Evolutionary conservation across 2,113 vertebrate genomes (phyloP).

Genomic region (Engraulis encrasicolus): DNA sequence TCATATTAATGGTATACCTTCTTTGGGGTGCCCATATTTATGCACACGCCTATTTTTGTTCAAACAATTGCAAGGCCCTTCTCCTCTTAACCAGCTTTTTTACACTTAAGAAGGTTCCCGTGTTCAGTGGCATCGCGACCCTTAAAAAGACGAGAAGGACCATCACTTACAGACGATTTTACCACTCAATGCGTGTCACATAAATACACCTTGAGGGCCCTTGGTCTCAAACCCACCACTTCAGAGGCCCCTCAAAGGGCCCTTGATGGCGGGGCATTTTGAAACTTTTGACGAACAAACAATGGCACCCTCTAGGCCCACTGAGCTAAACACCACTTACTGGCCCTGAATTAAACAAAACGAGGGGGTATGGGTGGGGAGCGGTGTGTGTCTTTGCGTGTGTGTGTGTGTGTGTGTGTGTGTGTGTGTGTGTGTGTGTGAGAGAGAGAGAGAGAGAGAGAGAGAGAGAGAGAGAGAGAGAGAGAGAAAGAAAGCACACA

Average conservation of each 20-base stretch:
- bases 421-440: not conserved
- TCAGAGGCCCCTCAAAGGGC: slow-evolving; percentile 66
- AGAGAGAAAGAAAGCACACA: slow-evolving; percentile 50
- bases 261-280: slow-evolving; percentile 70
- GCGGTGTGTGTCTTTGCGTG: not conserved
- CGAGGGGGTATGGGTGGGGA: not conserved
- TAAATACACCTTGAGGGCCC: slow-evolving; percentile 50
- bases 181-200: slow-evolving; percentile 17
- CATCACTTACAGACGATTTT: slow-evolving; percentile 40
- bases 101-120: slow-evolving; percentile 7
- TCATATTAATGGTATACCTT: too few relatives aligned
- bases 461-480: too few relatives aligned
- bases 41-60: too few relatives aligned
- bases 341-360: slow-evolving; percentile 54
- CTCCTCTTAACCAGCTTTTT: slow-evolving; percentile 50
- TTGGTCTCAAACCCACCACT: slow-evolving; percentile 56
- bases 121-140: slow-evolving; percentile 16
- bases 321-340: slow-evolving; percentile 75
- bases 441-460: too few relatives aligned
- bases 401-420: not conserved
- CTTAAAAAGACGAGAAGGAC: slow-evolving; percentile 21
- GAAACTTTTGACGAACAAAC: slow-evolving; percentile 75
- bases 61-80: not conserved
- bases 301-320: slow-evolving; percentile 75
- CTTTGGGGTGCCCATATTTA: too few relatives aligned